These are phyloP conservation scores for Vulpes ferrilata DNA, from an alignment of 2,113 vertebrate species.

Conservation along the genomic window DNA sequence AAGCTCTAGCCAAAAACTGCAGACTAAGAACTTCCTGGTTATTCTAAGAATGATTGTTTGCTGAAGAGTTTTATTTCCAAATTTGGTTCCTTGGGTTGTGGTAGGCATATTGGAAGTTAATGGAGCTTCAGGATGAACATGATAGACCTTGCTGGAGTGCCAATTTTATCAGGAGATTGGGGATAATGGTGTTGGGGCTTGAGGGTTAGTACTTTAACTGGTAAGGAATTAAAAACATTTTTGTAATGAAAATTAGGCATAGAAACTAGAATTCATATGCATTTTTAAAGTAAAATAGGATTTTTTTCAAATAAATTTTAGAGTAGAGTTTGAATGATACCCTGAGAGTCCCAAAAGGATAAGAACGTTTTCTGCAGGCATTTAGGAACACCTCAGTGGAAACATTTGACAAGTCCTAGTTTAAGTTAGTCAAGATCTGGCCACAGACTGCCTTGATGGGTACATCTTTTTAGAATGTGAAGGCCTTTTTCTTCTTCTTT, in stretches of 20 bases:
- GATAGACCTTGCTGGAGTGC: neutral
- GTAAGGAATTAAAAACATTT: neutral
- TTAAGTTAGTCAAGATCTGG: neutral
- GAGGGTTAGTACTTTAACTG: neutral
- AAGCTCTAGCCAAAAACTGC: neutral
- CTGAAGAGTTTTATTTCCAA: neutral
- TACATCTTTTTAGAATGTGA: neutral
- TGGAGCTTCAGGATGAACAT: neutral
- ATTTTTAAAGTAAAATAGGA: slow-evolving; percentile 21
- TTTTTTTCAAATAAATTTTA: neutral
- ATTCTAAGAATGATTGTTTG: neutral
- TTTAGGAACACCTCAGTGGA: neutral
- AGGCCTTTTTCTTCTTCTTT: neutral
- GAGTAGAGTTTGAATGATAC: neutral
- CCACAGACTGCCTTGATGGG: neutral
- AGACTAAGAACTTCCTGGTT: neutral
- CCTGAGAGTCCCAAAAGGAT: neutral
- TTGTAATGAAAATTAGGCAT: neutral
- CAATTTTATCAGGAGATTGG: neutral
- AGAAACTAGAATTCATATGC: slow-evolving; percentile 18
- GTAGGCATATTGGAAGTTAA: neutral
- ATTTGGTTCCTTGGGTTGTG: neutral
- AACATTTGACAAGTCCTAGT: neutral
- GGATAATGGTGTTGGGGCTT: neutral
- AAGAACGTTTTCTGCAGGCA: neutral